These are phyloP conservation scores for Napeogenes sylphis DNA, from an alignment of 2,888 invertebrate genomes.

Conservation along the genomic window DNA sequence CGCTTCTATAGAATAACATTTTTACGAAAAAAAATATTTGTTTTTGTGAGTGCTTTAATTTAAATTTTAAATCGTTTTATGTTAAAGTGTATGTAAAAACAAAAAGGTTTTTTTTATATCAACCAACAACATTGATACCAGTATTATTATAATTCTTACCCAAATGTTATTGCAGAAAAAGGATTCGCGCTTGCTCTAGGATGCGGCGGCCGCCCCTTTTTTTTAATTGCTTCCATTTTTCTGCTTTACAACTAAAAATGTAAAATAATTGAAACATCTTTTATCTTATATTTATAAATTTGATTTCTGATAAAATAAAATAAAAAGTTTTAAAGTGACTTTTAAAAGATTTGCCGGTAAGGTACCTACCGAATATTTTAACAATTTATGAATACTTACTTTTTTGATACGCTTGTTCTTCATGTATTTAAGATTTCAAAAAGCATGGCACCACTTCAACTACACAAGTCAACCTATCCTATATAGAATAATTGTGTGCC, in stretches of 20 bases:
- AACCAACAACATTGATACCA: not conserved
- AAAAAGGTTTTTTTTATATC: not conserved
- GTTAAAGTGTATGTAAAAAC: not conserved
- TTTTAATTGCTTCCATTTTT: conserved; percentile 75
- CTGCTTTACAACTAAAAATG: conserved; percentile 11
- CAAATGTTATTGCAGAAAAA: conserved; percentile 82
- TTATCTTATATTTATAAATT: too few relatives aligned
- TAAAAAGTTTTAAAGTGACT: not conserved
- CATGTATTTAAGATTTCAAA: conserved; percentile 12
- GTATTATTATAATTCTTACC: conserved; percentile 57
- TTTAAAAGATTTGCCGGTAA: too few relatives aligned
- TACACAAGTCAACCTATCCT: conserved; percentile 10
- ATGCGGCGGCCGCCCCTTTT: conserved; percentile 76
- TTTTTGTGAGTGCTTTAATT: too few relatives aligned
- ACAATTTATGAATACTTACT: not conserved
- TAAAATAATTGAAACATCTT: not conserved
- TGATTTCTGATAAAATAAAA: not conserved
- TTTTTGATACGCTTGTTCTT: not conserved
- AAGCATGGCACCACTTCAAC: conserved; percentile 24
- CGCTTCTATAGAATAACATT: too few relatives aligned
- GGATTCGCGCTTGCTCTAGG: conserved; percentile 81
- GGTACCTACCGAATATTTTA: not conserved
- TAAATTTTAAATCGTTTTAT: too few relatives aligned
- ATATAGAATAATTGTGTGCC: conserved; percentile 20
- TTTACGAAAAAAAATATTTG: too few relatives aligned